Evolutionary conservation across 2,888 invertebrate genomes (phyloP).

Genomic region (Trachelus tabidus): DNA sequence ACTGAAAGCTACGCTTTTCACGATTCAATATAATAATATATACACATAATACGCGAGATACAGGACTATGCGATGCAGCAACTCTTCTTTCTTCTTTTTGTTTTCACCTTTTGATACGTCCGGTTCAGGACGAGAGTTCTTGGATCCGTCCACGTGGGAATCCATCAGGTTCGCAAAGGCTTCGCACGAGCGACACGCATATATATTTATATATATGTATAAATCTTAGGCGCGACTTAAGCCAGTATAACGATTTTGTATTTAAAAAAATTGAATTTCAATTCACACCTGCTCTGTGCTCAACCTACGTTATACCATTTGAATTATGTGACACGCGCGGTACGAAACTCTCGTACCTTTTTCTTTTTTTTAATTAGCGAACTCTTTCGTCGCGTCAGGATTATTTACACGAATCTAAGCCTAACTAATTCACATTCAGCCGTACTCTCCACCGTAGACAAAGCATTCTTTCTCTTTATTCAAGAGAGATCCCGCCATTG

Average conservation of each 20-base stretch:
- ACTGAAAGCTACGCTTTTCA: constrained; percentile 48
- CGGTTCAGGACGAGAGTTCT: neutral
- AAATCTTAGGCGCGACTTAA: neutral
- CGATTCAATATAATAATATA: constrained; percentile 42
- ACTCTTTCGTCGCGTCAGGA: neutral
- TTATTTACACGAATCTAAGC: neutral
- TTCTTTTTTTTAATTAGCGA: neutral
- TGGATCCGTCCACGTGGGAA: neutral
- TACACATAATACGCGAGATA: constrained; percentile 32
- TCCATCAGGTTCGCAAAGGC: neutral
- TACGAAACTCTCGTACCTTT: neutral
- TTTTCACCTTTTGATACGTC: neutral
- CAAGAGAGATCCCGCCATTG: neutral
- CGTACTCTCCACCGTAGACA: neutral
- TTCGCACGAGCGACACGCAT: neutral
- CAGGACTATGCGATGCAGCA: neutral
- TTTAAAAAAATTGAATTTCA: neutral
- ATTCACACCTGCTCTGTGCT: neutral
- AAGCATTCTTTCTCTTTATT: neutral
- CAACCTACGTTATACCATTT: neutral
- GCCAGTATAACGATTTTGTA: neutral
- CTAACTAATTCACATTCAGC: neutral
- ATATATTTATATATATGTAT: neutral
- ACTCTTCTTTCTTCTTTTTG: neutral
- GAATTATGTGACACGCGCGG: neutral